Base-by-base conservation (phyloP, 2,113 vertebrate species). In the Hippopotamus amphibius region DNA sequence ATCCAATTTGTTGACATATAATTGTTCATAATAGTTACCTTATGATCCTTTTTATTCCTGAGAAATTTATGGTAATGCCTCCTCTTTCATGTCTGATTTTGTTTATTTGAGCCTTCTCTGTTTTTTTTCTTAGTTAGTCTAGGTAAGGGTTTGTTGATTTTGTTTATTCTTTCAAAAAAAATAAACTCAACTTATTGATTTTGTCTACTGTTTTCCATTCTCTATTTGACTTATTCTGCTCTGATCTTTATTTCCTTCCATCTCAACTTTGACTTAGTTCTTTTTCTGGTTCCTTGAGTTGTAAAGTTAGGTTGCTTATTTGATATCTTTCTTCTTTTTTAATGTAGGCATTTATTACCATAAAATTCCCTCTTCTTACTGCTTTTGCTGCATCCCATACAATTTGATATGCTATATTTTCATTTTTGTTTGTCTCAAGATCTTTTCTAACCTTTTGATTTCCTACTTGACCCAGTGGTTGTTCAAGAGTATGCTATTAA, bases 391-490 rank as follows among this genome's bases (percentile, higher is more conserved):
- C 43, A 50, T 90, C 43, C 10, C 1, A 21, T 77, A 37, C 22
- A 53, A 37, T 48, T 90, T 65, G 10, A 43, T 77, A 65, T 65
- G 33, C 59, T 90, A 59, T 48, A 37, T 65, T 63, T 83, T 65
- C 11, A 8, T 53, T 77, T 65, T 77, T 76, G 43, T 33, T 65
- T 84, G 46, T 90, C 71, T 90, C 87, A 53, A 65, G 24, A 37
- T 65, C n/a, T 65, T 65, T 77, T 90, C 50, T 90, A 63, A 65
- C 22, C 57, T 65, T 90, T 77, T 77, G 55, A 89, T 76, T 89
- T 89, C 30, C 15, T 77, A 37, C 46, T 77, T 89, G 57, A 65
- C 15, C 33, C 43, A 28, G 4, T 77, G 43, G 33, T 65, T 89
- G 15, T 89, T 89, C 46, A 77, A 77, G 15, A 50, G 6, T 77